A percentile compares a stretch with the other conserved stretches of the same genome.
Evolutionary conservation across 1,140 invertebrate genomes (phyloP).

Genomic region (Mercenaria mercenaria): DNA sequence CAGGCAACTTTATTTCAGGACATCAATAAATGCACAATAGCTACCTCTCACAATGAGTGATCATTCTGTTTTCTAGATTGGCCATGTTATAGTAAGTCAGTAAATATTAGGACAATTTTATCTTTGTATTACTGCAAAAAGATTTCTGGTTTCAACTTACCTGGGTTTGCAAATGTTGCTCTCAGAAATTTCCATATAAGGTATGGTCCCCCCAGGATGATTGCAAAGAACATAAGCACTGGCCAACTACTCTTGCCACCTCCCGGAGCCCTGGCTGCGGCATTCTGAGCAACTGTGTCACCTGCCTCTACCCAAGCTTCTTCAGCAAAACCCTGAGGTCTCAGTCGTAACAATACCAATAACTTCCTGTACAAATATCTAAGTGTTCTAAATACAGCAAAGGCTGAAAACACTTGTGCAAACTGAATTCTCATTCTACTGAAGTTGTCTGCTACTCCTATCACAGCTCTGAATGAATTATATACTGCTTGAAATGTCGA

Average conservation of each 20-base stretch:
- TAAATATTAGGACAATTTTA: too few relatives aligned
- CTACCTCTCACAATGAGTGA: too few relatives aligned
- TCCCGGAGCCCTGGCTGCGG: conserved; percentile 60
- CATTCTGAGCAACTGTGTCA: conserved; percentile 61
- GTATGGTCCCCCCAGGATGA: conserved; percentile 96
- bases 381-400: conserved; percentile 92
- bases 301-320: conserved; percentile 83
- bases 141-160: too few relatives aligned
- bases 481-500: conserved; percentile 98
- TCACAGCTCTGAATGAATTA: conserved; percentile 96
- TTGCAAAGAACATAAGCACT: conserved; percentile 92
- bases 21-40: too few relatives aligned
- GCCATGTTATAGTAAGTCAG: too few relatives aligned
- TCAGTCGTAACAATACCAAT: conserved; percentile 89
- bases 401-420: conserved; percentile 93
- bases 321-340: conserved; percentile 80
- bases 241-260: conserved; percentile 87
- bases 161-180: conserved; percentile 42
- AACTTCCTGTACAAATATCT: conserved; percentile 93
- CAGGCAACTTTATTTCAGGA: too few relatives aligned
- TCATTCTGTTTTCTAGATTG: too few relatives aligned
- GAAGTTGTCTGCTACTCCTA: conserved; percentile 98
- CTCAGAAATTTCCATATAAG: conserved; percentile 94
- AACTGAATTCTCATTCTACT: conserved; percentile 93
- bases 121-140: too few relatives aligned